phyloP scores from a whole-genome alignment of 2,113 vertebrate species.

The Elgaria multicarinata region DNA sequence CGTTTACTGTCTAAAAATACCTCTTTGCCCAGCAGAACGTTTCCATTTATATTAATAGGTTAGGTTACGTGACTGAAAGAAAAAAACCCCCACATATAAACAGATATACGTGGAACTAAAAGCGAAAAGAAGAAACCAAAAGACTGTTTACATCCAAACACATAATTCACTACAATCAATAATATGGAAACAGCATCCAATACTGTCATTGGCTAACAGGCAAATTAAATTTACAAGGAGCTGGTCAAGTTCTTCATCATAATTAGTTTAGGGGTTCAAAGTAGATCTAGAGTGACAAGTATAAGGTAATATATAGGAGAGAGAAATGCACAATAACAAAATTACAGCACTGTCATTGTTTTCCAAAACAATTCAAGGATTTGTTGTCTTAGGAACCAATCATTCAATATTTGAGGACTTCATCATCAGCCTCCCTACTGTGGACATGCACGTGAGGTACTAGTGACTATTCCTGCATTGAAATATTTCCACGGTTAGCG shows the following conservation, averaged over 20 bases:
- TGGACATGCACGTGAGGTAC: background rate
- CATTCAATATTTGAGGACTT: constrained; percentile 13
- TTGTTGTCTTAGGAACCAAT: constrained; percentile 52
- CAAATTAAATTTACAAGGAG: constrained; percentile 56
- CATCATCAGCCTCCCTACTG: background rate
- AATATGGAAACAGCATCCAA: constrained; percentile 34
- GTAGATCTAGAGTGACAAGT: constrained; percentile 44
- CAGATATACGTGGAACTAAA: constrained; percentile 22
- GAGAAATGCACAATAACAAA: constrained; percentile 53
- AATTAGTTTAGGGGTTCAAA: constrained; percentile 61
- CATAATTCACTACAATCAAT: constrained; percentile 42
- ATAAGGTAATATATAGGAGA: constrained; percentile 42
- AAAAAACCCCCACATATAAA: constrained; percentile 22
- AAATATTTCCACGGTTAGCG: background rate
- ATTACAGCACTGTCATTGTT: constrained; percentile 49
- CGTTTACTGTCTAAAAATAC: constrained; percentile 48
- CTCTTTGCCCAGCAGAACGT: constrained; percentile 62
- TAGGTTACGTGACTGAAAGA: constrained; percentile 56
- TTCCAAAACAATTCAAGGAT: constrained; percentile 37
- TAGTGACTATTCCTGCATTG: background rate
- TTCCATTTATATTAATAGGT: constrained; percentile 55
- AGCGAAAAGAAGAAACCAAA: background rate
- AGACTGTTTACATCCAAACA: constrained; percentile 38
- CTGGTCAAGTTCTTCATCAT: constrained; percentile 45
- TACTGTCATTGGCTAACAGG: constrained; percentile 37